phyloP scores from a whole-genome alignment of 2,797 vertebrate species.

The Silurus lanzhouensis region DNA sequence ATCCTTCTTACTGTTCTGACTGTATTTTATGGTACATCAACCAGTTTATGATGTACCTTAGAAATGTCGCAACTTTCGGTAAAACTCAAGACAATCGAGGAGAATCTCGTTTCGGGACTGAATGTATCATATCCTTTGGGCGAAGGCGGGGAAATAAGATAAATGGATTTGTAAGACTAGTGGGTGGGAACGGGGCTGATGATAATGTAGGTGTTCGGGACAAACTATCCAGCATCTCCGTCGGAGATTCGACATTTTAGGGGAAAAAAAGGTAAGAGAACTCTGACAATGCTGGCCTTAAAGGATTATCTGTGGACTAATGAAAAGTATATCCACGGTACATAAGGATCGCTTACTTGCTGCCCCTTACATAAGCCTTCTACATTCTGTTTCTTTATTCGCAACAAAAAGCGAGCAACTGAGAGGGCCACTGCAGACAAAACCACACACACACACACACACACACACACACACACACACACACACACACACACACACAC shows the following conservation, averaged over 20 bases:
- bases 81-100: conserved; percentile 58
- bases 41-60: conserved; percentile 39
- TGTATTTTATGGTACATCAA: neutral
- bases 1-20: too few species aligned
- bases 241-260: conserved; percentile 49
- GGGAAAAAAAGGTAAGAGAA: conserved; percentile 57
- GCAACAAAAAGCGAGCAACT: conserved; percentile 49
- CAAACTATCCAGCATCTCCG: conserved; percentile 60
- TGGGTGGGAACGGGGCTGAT: conserved; percentile 61
- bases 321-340: conserved; percentile 54
- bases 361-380: conserved; percentile 48
- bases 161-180: conserved; percentile 59
- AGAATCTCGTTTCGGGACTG: conserved; percentile 41
- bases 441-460: conserved; percentile 42
- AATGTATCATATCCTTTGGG: conserved; percentile 55
- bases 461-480: conserved; percentile 26
- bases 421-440: conserved; percentile 44
- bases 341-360: conserved; percentile 49
- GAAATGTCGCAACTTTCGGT: conserved; percentile 64
- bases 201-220: conserved; percentile 54
- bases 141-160: conserved; percentile 65
- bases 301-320: conserved; percentile 48
- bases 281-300: conserved; percentile 39
- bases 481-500: conserved; percentile 22
- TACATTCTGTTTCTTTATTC: conserved; percentile 47